Evolutionary conservation across 92 coral and sea anemone genomes (phyloP).

Genomic region (Montipora capitata): DNA sequence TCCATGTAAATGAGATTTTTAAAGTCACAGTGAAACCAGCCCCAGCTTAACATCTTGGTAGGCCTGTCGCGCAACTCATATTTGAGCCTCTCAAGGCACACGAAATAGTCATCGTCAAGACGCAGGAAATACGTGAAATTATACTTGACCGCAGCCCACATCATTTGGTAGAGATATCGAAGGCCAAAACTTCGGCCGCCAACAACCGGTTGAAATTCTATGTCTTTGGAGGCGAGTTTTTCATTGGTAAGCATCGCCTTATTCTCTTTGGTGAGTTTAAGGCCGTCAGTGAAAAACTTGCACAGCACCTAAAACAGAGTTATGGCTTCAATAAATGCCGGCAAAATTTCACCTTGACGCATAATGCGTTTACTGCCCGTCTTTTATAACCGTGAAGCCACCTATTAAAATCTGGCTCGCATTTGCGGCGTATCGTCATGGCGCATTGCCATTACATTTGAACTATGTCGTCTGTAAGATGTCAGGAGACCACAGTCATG

Average conservation of each 20-base stretch:
- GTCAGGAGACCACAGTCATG: too few relatives aligned
- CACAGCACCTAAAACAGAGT: slow-evolving; percentile 14
- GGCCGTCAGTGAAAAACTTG: slow-evolving; percentile 40
- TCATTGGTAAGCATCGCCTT: not conserved
- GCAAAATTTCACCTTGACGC: too few relatives aligned
- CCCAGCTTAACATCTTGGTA: slow-evolving; percentile 45
- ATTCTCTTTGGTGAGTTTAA: not conserved
- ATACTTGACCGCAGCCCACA: slow-evolving; percentile 62
- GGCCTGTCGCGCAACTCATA: slow-evolving; percentile 56
- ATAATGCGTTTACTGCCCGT: too few relatives aligned
- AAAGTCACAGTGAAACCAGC: slow-evolving; percentile 43
- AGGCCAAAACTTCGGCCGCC: slow-evolving; percentile 58
- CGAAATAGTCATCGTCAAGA: slow-evolving; percentile 66
- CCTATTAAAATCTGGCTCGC: too few relatives aligned
- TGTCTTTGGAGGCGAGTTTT: slow-evolving; percentile 1
- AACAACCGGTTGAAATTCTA: slow-evolving; percentile 21
- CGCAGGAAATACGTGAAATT: slow-evolving; percentile 59
- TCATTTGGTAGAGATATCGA: slow-evolving; percentile 54
- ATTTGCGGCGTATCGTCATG: too few relatives aligned
- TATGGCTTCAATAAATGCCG: not conserved
- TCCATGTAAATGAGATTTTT: slow-evolving; percentile 49
- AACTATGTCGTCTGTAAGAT: too few relatives aligned
- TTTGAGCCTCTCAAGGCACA: slow-evolving; percentile 53
- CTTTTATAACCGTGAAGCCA: too few relatives aligned
- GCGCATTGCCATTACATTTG: too few relatives aligned